Evolutionary conservation across 2,888 invertebrate genomes (phyloP), one percentile per base, ranked within the genome.

Genomic region (Caenorhabditis uteleia): DNA sequence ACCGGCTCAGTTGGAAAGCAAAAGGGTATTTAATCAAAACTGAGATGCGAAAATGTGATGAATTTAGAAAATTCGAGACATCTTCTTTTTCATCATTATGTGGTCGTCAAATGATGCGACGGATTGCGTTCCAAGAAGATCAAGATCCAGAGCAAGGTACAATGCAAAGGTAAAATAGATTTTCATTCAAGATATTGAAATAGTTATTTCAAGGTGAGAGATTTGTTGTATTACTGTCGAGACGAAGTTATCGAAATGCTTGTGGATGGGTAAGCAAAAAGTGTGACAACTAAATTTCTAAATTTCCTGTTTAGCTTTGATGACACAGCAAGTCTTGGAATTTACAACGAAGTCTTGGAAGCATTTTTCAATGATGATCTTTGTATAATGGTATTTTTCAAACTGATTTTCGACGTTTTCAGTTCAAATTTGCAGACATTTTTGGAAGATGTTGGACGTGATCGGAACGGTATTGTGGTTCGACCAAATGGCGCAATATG

Each of bases 41-140:
- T 29, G 8, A 29, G 7, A 29, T 14, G 31, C 14, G 31, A 29
- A 29, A 10, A 29, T 29, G 31, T 29, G 31, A 29, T 10, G 7
- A 29, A 14, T 43, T 27, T 40, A 58, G 59, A 61, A 61, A 42
- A 61, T 61, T 21, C 54, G 61, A 2, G 61, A 61, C 20, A 31
- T 61, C 1, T 23, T 38, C n/a, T 14, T 33, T 12, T 39, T 61
- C 33, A 18, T 61, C 3, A 34, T 27, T 4, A 40, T 34, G 0
- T 61, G 49, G 50, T 33, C 40, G 10, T 61, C 61, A 12, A 61
- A 55, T 33, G 55, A 61, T 12, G 8, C 46, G 1, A n/a, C 14
- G 1, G 55, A 50, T 1, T 23, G 45, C 16, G 18, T 14, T 27
- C 29, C 38, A 7, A 33, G 45, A 4, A 25, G 54, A 44, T 16